Percentiles rank a stretch among this genome's conserved stretches.
Evolutionary conservation across 2,797 vertebrate species (phyloP).

Genomic region (Macrochelys suwanniensis): DNA sequence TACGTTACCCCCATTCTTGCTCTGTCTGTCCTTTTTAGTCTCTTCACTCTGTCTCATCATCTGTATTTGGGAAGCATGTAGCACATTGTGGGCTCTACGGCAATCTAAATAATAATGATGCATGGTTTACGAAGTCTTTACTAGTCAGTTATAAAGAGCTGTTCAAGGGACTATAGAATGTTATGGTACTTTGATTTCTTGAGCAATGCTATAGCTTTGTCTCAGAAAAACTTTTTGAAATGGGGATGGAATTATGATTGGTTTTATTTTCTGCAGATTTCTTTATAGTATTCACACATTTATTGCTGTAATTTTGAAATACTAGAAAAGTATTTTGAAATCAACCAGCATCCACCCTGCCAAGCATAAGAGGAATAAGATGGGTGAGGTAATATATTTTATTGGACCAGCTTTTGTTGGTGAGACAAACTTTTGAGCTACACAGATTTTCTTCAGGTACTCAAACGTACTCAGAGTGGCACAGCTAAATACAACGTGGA

Average conservation of each 20-base stretch:
- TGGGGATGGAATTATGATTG: not conserved
- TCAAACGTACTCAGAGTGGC: too few relatives aligned
- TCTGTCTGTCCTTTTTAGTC: not conserved
- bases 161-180: not conserved
- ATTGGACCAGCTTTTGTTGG: not conserved
- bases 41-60: not conserved
- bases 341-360: not conserved
- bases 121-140: not conserved
- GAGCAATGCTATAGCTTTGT: not conserved
- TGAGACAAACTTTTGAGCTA: not conserved
- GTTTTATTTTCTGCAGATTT: conserved; percentile 11
- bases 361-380: not conserved
- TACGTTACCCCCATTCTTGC: not conserved
- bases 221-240: not conserved
- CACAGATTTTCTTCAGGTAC: not conserved
- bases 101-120: not conserved
- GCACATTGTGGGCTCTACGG: not conserved
- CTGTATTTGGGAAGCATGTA: not conserved
- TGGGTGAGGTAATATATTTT: not conserved
- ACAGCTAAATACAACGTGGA: not conserved
- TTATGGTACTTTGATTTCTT: not conserved
- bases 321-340: not conserved
- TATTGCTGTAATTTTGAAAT: not conserved
- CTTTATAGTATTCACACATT: not conserved
- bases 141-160: not conserved